Evolutionary conservation across 1,140 invertebrate genomes (phyloP), one percentile per base, ranked within the genome.

Genomic region (Diuraphis noxia): DNA sequence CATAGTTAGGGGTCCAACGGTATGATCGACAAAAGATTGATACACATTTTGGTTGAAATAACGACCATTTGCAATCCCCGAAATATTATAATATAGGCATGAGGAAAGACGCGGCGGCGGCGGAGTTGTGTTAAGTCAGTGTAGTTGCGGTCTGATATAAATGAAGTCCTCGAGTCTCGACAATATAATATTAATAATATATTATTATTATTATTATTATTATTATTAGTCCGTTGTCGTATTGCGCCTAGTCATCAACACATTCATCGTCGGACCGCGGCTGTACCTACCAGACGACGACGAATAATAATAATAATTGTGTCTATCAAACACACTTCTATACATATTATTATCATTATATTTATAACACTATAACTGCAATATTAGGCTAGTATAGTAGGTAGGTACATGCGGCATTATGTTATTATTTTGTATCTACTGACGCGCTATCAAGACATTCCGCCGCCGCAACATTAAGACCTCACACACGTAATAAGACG

Each of bases 171-270:
- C 40, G 30, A 84, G 43, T 30, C 41, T 84, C 40, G 30, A 84
- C 82, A 84, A 43, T 84, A 84, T n/a, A 25, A 34, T 52, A 46
- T 49, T 49, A 49, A 49, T 49, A 49, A 49, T 43, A 36, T 21
- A 52, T 36, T 25, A 87, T 38, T 34, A 46, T 13, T 43, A 25
- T 82, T 79, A 79, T 81, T 81, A 81, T 38, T 40, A 82, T 81
- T 85, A 85, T 49, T 84, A 86, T 52, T 52, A 25, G 43, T 21
- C 84, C 10, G 86, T 63, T 40, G 49, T 56, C 52, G 36, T 56
- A 40, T 88, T 63, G 86, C 86, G 86, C 86, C 86, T 63, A 38
- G 86, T 88, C 86, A 88, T 88, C 49, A 30, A 52, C 85, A 38
- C 46, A 86, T 86, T 36, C 41, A 49, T 34, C 30, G 82, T 41